These are phyloP conservation scores for Campylomormyrus numenius DNA, from an alignment of 2,113 vertebrate species.

Conservation along the genomic window DNA sequence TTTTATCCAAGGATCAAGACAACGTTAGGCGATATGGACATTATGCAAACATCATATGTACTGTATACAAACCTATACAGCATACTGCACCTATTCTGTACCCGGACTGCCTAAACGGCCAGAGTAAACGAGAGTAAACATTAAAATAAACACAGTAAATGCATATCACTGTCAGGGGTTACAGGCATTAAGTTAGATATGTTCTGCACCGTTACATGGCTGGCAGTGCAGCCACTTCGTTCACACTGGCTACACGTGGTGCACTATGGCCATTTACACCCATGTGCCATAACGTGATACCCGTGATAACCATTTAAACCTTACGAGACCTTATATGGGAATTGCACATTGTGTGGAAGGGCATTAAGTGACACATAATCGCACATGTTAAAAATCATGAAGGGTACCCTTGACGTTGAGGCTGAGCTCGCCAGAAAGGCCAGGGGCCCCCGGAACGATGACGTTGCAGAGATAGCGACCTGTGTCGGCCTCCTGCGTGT, in stretches of 20 bases:
- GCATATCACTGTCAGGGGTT: neutral
- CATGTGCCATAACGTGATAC: neutral
- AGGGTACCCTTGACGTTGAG: slow-evolving; percentile 71
- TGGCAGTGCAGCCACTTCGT: neutral
- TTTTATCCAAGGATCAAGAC: no score
- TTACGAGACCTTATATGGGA: neutral
- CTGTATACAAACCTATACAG: no score
- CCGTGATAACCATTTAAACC: neutral
- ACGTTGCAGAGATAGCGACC: slow-evolving; percentile 75
- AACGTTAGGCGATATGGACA: no score
- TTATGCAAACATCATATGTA: no score
- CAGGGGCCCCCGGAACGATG: slow-evolving; percentile 53
- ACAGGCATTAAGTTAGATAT: neutral
- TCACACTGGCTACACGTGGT: neutral
- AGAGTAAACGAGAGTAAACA: no score
- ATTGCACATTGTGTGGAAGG: neutral
- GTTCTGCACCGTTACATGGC: neutral
- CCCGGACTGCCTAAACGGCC: no score
- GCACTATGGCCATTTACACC: neutral
- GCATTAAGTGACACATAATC: neutral
- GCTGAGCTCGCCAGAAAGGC: slow-evolving; percentile 50
- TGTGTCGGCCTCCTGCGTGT: slow-evolving; percentile 70
- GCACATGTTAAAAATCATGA: neutral
- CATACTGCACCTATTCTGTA: no score
- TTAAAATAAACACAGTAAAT: neutral